Conservation (phyloP, 2,113 vertebrate genomes). For the Chionomys nivalis region DNA sequence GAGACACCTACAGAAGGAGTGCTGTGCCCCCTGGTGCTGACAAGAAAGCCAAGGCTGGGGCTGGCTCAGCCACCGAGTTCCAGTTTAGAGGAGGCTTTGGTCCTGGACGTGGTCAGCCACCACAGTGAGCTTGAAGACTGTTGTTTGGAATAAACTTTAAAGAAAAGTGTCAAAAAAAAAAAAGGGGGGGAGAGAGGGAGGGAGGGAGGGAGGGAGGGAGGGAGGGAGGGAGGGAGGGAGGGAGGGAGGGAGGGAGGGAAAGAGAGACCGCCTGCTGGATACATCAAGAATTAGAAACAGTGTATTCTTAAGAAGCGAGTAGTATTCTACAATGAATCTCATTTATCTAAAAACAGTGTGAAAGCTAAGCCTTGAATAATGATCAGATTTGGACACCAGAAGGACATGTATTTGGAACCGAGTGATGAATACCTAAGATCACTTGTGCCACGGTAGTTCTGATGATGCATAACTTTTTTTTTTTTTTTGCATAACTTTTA, state of each 20-base stretch:
- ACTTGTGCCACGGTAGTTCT: not conserved
- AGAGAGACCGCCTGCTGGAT: not conserved
- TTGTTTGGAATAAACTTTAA: too few species aligned
- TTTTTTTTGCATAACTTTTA: not conserved
- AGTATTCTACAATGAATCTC: not conserved
- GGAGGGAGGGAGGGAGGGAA: too few species aligned
- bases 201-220: not conserved
- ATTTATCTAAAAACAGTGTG: not conserved
- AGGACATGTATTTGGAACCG: not conserved
- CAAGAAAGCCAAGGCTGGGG: too few species aligned
- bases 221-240: rapidly evolving
- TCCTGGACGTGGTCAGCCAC: too few species aligned
- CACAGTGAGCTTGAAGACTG: too few species aligned
- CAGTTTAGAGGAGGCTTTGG: too few species aligned
- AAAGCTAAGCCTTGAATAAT: not conserved
- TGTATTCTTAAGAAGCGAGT: not conserved
- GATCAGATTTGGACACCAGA: not conserved
- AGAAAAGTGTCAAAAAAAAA: too few species aligned
- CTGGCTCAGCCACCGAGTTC: too few species aligned
- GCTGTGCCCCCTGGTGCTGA: too few species aligned
- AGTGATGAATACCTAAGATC: not conserved
- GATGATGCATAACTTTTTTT: not conserved
- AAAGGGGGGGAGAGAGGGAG: not conserved
- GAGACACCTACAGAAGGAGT: too few species aligned
- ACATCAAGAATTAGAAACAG: not conserved